Evolutionary conservation across 2,888 invertebrate species (phyloP).

Genomic region (Cerastis leucographa): DNA sequence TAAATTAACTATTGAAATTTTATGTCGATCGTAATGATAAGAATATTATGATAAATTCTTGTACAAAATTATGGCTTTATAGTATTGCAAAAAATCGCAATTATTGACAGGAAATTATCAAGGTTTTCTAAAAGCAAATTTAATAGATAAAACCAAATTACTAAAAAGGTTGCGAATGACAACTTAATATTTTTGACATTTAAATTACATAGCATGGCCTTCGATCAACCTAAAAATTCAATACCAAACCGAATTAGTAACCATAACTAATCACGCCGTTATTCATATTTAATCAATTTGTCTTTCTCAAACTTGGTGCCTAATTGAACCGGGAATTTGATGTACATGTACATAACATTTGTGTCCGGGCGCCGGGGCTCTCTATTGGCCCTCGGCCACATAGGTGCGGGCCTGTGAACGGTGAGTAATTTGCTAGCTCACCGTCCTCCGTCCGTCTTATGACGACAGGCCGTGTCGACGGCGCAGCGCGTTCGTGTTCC

Average conservation of each 20-base stretch:
- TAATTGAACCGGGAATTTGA: not conserved
- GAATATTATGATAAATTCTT: not conserved
- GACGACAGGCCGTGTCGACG: too few relatives aligned
- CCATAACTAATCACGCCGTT: not conserved
- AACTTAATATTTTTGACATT: not conserved
- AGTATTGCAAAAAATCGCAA: not conserved
- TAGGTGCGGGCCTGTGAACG: too few relatives aligned
- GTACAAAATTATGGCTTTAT: not conserved
- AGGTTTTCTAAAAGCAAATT: not conserved
- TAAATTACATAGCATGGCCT: not conserved
- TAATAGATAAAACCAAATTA: not conserved
- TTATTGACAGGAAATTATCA: conserved; percentile 34
- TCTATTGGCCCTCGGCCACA: too few relatives aligned
- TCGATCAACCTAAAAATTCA: not conserved
- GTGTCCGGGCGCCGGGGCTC: too few relatives aligned
- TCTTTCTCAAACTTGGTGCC: not conserved
- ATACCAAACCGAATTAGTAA: not conserved
- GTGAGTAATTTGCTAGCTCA: too few relatives aligned
- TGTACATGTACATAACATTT: not conserved
- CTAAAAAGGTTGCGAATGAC: not conserved
- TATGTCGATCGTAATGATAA: not conserved
- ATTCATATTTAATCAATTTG: not conserved
- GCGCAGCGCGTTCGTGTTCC: too few relatives aligned
- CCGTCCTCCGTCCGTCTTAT: too few relatives aligned
- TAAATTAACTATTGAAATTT: not conserved